Evolutionary conservation across 2,888 invertebrate genomes (phyloP), one percentile per base, ranked within the genome.

Genomic region (Temnothorax ravouxi): DNA sequence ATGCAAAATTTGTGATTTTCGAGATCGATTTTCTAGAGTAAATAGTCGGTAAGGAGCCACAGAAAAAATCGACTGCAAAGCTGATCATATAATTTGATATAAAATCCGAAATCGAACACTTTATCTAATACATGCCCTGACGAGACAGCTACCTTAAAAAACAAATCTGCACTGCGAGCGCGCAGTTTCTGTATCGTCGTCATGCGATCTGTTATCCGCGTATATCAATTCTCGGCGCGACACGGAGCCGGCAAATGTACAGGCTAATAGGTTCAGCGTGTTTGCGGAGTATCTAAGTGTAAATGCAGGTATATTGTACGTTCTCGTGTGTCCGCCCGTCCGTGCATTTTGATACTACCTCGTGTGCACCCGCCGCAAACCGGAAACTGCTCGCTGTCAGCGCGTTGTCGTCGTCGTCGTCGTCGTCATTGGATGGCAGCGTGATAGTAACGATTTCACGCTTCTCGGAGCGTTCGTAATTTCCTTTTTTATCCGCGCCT

Each of bases 231-330:
- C 83, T 59, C 83, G 21, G 52, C 56, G 52, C 56, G 74, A 82
- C 56, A 82, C 56, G 67, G 61, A 56, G 62, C 76, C 84, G 64
- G 83, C 86, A 87, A 90, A 88, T 86, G 88, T 87, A 86, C 76
- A 86, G 84, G 86, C 86, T 91, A 91, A 91, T 91, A 88, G 88
- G 75, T 83, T 88, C 88, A 88, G 90, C 86, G 86, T 89, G 89
- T 91, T 91, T 89, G 88, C 85, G 67, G 83, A 89, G 86, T 84
- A 80, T 82, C 82, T 84, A 59, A 85, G 90, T 81, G 74, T 84
- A 88, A 87, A 89, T 84, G 77, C 84, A 84, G 83, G 69, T 85
- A 87, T 25, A 25, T 62, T 62, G 79, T 71, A 87, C 64, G 79
- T 61, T 61, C 62, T 77, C 66, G 77, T 80, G 29, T 74, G 71